Percentiles rank a stretch among this genome's conserved stretches.
phyloP scores from a whole-genome alignment of 23 tunicate genomes.

The Corella eumyota region DNA sequence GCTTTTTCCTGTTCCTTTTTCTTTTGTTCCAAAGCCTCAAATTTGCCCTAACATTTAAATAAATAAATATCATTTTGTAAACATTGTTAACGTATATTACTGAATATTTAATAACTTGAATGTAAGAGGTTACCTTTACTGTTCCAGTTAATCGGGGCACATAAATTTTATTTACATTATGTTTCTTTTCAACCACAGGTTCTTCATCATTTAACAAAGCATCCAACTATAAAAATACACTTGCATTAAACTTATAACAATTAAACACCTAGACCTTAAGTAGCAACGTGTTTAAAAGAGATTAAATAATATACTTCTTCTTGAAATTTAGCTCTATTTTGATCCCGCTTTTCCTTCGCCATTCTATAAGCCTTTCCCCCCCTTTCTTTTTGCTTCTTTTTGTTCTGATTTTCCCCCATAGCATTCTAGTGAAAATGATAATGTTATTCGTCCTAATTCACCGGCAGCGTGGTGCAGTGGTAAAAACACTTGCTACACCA shows the following conservation, averaged over 20 bases:
- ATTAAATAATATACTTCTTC: too few relatives aligned
- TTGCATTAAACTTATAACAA: too few relatives aligned
- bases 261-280: too few relatives aligned
- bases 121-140: constrained; percentile 60
- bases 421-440: constrained; percentile 20
- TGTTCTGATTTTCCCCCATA: constrained; percentile 47
- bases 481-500: too few relatives aligned
- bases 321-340: constrained; percentile 71
- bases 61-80: too few relatives aligned
- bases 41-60: constrained; percentile 53
- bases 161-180: constrained; percentile 25
- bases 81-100: background rate
- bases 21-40: constrained; percentile 67
- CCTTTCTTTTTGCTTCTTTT: constrained; percentile 45
- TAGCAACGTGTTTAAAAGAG: too few relatives aligned
- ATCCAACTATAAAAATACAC: constrained; percentile 65
- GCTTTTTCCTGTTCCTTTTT: constrained; percentile 60
- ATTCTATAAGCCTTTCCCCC: constrained; percentile 38
- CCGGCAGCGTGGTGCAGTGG: too few relatives aligned
- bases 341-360: constrained; percentile 60
- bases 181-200: background rate
- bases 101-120: too few relatives aligned
- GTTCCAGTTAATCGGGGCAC: constrained; percentile 75
- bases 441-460: background rate
- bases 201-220: constrained; percentile 57